Percentiles rank a stretch among this genome's conserved stretches.
Conservation (phyloP, 1,140 invertebrate species). For the Heterodera schachtii region DNA sequence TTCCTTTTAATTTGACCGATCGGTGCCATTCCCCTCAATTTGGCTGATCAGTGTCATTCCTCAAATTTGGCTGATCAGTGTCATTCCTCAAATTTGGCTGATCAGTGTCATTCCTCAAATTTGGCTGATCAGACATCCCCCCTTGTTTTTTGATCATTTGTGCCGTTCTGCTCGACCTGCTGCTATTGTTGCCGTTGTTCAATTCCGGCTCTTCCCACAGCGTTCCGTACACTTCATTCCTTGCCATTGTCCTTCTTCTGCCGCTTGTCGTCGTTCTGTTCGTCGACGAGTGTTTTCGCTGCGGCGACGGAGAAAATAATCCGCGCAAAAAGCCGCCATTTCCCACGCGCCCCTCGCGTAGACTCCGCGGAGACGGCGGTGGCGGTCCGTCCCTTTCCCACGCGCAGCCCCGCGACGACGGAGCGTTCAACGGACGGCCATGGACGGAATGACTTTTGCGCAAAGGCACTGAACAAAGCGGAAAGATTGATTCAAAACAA, state of each 20-base stretch:
- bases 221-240: conserved; percentile 15
- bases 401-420: not conserved
- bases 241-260: not conserved
- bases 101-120: too few species aligned
- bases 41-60: too few species aligned
- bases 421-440: not conserved
- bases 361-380: conserved; percentile 4
- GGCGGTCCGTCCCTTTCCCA: conserved; percentile 21
- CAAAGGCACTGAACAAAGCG: conserved; percentile 24
- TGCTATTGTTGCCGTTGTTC: conserved; percentile 23
- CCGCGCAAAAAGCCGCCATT: conserved; percentile 17
- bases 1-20: too few species aligned
- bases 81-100: too few species aligned
- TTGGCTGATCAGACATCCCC: too few species aligned
- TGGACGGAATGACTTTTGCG: conserved; percentile 39
- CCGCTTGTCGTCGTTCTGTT: not conserved
- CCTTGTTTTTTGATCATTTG: too few species aligned
- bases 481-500: not conserved
- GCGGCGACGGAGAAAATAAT: conserved; percentile 27
- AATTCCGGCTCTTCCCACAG: conserved; percentile 26
- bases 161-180: not conserved
- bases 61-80: too few species aligned
- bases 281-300: not conserved
- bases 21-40: too few species aligned
- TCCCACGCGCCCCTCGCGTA: conserved; percentile 9